phyloP scores from a whole-genome alignment of 2,113 vertebrate genomes.

The Bubo blakistoni region DNA sequence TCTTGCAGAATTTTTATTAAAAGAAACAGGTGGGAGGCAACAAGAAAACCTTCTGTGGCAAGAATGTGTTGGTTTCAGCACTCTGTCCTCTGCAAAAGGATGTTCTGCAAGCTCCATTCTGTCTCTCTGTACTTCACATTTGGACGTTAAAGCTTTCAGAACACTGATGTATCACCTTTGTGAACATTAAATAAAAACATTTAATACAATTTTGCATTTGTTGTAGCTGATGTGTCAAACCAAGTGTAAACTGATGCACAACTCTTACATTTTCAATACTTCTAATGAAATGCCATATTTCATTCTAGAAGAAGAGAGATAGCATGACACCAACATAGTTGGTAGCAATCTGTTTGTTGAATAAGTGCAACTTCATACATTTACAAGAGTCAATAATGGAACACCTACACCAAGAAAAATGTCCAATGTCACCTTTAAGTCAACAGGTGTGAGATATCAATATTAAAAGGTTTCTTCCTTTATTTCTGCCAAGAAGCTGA shows the following conservation, averaged over 20 bases:
- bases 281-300: not conserved
- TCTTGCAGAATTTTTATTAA: not conserved
- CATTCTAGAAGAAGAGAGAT: not conserved
- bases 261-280: not conserved
- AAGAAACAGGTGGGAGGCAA: not conserved
- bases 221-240: not conserved
- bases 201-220: not conserved
- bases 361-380: not conserved
- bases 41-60: not conserved
- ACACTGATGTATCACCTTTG: not conserved
- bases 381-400: not conserved
- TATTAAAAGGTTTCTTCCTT: not conserved
- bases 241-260: not conserved
- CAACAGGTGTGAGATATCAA: not conserved
- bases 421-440: not conserved
- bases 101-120: not conserved
- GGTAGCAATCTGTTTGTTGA: not conserved
- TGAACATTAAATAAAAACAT: not conserved
- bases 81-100: not conserved
- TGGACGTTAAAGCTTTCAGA: not conserved
- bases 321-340: not conserved
- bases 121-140: not conserved
- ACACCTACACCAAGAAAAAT: not conserved
- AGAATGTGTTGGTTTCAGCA: not conserved
- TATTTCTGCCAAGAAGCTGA: not conserved